Base-by-base conservation (phyloP, 2,888 invertebrate genomes). In the Lagria hirta region DNA sequence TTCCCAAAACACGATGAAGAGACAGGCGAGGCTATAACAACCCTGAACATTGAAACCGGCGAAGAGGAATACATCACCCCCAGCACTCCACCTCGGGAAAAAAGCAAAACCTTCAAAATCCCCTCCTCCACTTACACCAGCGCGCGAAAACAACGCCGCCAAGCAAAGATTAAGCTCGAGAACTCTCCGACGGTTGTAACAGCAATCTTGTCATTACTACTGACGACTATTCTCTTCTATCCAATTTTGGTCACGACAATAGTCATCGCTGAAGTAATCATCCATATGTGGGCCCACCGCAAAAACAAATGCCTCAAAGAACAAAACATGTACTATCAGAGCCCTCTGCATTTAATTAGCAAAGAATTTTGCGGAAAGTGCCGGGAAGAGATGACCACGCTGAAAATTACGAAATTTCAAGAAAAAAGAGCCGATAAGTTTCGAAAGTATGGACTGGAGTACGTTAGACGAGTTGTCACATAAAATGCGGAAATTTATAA, bases 351-450 rank as follows among this genome's bases (percentile, higher is more conserved):
- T 64, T 70, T 80, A 2, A 72, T 84, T 4, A 78, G 81, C 0
- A 81, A 84, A 11, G 81, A 80, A 49, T 85, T 84, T 63, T 87
- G 86, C 65, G 82, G 79, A 3, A 70, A 77, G 13, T 86, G 86
- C 53, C 77, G 81, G 40, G 80, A 80, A 37, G 78, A 80, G 56
- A 75, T 74, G 17, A 76, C 78, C 54, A 79, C 80, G 66, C 75
- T 80, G 32, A 79, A 79, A 54, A 78, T 84, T 27, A 78, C 78
- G 0, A 80, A 80, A 54, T 71, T 86, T 53, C 82, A 84, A 51
- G 82, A 84, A 53, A 77, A 80, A 63, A 73, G 83, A 23, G 78
- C 62, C 29, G 58, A 61, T 38, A 62, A 57, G 36, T 58, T 65
- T 21, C 61, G 62, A 38, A 64, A 63, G 33, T 60, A 61, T 30